Conservation (phyloP, 2,113 vertebrate genomes). For the Suricata suricatta region DNA sequence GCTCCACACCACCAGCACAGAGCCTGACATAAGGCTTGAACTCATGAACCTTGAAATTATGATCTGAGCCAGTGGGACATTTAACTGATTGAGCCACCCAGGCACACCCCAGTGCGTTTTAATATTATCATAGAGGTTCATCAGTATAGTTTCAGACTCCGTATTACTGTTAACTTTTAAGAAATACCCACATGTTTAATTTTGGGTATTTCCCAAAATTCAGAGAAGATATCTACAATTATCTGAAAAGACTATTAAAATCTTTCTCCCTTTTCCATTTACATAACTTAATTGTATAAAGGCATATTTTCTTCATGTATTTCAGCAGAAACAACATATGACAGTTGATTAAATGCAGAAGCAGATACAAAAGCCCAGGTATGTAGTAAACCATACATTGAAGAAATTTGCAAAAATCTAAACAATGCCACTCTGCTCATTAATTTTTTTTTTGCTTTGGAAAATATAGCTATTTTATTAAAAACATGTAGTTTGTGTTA, state of each 20-base stretch:
- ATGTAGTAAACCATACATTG: not conserved
- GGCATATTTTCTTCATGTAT: too few species aligned
- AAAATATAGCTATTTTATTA: not conserved
- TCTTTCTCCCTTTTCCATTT: not conserved
- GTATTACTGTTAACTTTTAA: not conserved
- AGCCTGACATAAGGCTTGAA: too few species aligned
- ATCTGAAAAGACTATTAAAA: not conserved
- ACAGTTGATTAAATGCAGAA: not conserved
- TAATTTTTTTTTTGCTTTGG: not conserved
- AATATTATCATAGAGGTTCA: not conserved
- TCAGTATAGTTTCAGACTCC: not conserved
- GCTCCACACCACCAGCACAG: too few species aligned
- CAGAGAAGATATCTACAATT: not conserved
- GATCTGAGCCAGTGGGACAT: too few species aligned
- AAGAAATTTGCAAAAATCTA: not conserved
- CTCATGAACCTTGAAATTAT: too few species aligned
- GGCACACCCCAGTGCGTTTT: not conserved
- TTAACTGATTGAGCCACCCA: too few species aligned
- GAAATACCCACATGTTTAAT: not conserved
- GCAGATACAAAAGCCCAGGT: not conserved
- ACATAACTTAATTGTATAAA: not conserved
- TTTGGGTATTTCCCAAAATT: not conserved
- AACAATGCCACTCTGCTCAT: not conserved
- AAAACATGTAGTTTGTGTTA: not conserved
- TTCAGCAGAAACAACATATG: not conserved